Evolutionary conservation across 1,140 invertebrate species (phyloP).

Genomic region (Macrosteles quadrilineatus): DNA sequence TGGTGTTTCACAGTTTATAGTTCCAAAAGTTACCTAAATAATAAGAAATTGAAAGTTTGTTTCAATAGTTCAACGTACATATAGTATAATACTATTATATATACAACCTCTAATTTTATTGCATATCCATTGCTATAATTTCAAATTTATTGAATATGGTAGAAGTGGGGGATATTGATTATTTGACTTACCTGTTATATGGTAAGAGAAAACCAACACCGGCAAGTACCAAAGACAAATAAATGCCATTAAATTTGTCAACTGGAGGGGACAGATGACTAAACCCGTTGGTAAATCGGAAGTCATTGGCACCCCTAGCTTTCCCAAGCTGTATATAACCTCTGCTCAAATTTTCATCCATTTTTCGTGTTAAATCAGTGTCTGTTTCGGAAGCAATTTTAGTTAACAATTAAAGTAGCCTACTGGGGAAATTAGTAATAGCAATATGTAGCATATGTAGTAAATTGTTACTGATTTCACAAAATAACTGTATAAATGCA

Average conservation of each 20-base stretch:
- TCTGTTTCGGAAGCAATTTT: too few species aligned
- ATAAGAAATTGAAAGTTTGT: too few species aligned
- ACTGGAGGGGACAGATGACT: conserved; percentile 65
- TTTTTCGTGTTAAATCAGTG: conserved; percentile 48
- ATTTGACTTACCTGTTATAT: conserved; percentile 73
- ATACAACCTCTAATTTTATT: too few species aligned
- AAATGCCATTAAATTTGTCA: conserved; percentile 76
- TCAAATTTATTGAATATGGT: too few species aligned
- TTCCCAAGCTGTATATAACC: conserved; percentile 66
- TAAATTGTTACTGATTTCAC: neutral
- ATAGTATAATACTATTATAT: too few species aligned
- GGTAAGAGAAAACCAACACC: conserved; percentile 89
- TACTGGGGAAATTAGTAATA: neutral
- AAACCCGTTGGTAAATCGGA: conserved; percentile 57
- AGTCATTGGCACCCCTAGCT: conserved; percentile 55
- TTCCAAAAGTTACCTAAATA: too few species aligned
- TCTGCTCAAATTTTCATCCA: conserved; percentile 67
- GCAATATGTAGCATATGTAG: neutral
- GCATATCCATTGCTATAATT: too few species aligned
- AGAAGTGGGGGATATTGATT: too few species aligned
- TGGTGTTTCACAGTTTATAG: too few species aligned
- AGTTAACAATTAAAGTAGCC: too few species aligned
- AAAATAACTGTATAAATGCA: neutral
- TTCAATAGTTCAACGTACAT: too few species aligned
- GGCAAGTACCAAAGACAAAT: conserved; percentile 76